phyloP scores from a whole-genome alignment of 2,797 vertebrate genomes.

The Acrocephalus scirpaceus region DNA sequence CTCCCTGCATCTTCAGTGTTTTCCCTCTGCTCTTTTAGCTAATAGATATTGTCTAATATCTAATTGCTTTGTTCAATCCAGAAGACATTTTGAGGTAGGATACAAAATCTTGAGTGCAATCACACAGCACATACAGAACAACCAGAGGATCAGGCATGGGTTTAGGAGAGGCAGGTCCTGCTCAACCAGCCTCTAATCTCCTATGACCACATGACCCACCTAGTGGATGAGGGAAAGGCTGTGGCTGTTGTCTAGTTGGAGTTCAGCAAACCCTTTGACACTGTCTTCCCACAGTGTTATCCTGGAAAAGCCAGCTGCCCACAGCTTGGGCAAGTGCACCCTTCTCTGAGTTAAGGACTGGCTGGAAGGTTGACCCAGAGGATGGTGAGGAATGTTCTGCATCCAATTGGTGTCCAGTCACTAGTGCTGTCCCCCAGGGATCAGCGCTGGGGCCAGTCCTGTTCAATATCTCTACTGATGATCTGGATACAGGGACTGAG shows the following conservation, averaged over 20 bases:
- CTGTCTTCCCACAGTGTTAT: neutral
- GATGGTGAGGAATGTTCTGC: neutral
- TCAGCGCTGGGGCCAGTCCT: neutral
- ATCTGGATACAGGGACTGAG: neutral
- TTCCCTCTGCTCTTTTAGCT: neutral
- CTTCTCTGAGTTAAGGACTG: neutral
- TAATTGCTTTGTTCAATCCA: neutral
- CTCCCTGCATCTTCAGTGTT: neutral
- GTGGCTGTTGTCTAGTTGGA: neutral
- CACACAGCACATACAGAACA: neutral
- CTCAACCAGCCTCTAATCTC: neutral
- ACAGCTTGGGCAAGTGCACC: accelerated
- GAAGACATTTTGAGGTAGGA: neutral
- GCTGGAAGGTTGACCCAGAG: neutral
- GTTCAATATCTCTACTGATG: neutral
- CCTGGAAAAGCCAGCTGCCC: neutral
- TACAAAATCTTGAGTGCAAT: neutral
- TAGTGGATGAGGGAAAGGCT: neutral
- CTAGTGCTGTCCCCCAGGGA: neutral
- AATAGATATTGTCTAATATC: neutral
- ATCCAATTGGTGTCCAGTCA: neutral
- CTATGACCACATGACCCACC: too few relatives aligned
- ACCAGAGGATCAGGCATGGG: neutral
- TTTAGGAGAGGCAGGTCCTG: neutral
- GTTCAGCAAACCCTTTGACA: neutral